Evolutionary conservation across 2,797 vertebrate genomes (phyloP).

Genomic region (Micromesistius poutassou): DNA sequence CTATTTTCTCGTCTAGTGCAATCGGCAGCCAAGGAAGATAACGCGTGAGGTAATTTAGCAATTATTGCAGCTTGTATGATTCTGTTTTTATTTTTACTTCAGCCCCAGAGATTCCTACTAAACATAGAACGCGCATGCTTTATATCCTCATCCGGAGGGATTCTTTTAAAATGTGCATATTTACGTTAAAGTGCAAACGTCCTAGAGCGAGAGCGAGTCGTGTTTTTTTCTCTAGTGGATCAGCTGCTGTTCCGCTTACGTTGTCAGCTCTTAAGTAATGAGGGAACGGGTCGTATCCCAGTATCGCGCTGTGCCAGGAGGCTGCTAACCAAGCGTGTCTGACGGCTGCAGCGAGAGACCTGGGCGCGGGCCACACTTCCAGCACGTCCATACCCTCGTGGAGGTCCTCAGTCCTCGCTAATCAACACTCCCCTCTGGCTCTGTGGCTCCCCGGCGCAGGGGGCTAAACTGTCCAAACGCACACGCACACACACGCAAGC

Average conservation of each 20-base stretch:
- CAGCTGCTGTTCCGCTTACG: constrained; percentile 33
- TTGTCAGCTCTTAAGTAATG: constrained; percentile 33
- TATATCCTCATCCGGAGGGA: constrained; percentile 33
- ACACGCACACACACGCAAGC: constrained; percentile 15
- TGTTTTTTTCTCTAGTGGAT: constrained; percentile 24
- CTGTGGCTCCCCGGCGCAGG: neutral
- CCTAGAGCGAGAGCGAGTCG: constrained; percentile 40
- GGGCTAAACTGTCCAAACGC: neutral
- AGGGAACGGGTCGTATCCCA: constrained; percentile 17
- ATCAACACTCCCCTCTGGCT: constrained; percentile 40
- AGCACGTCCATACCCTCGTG: constrained; percentile 23
- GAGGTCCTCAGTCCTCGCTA: constrained; percentile 32
- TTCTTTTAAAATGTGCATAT: constrained; percentile 6
- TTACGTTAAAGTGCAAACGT: constrained; percentile 42
- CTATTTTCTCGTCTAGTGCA: constrained; percentile 38
- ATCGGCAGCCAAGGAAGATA: constrained; percentile 33
- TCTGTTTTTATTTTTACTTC: constrained; percentile 24
- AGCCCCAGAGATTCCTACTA: constrained; percentile 41
- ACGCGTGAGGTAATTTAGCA: constrained; percentile 48
- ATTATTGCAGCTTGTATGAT: constrained; percentile 33
- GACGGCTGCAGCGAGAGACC: constrained; percentile 30
- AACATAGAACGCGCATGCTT: constrained; percentile 56
- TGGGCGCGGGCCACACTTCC: constrained; percentile 26
- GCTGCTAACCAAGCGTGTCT: constrained; percentile 27
- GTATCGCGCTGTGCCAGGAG: constrained; percentile 30